phyloP scores from a whole-genome alignment of 35 echinoderm and acorn worm species.

The Chiridota heheva region DNA sequence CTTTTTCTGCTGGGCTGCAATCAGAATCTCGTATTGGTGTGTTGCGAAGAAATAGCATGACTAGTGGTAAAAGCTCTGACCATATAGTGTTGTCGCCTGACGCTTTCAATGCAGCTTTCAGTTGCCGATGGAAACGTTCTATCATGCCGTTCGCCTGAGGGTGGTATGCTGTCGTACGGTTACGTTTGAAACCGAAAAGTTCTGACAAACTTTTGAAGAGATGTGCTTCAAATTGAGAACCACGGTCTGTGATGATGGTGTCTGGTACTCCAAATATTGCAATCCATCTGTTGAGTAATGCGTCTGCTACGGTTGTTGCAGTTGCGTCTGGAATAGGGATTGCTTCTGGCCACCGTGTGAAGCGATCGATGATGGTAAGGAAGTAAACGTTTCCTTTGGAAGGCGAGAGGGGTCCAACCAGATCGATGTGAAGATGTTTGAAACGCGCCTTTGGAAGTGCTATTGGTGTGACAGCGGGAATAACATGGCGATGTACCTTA shows the following conservation, averaged over 20 bases:
- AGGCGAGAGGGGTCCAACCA: constrained; percentile 54
- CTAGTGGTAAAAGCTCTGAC: constrained; percentile 43
- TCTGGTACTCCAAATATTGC: constrained; percentile 38
- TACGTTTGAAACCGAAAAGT: constrained; percentile 14
- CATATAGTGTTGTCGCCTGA: not conserved
- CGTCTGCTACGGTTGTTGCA: constrained; percentile 34
- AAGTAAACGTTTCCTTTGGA: constrained; percentile 52
- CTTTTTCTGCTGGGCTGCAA: not conserved
- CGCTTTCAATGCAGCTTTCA: constrained; percentile 46
- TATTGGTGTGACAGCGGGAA: constrained; percentile 40
- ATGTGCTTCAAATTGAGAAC: constrained; percentile 33
- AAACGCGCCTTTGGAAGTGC: constrained; percentile 61
- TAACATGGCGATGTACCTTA: constrained; percentile 55
- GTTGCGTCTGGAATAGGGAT: constrained; percentile 31
- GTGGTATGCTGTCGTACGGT: constrained; percentile 41
- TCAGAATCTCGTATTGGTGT: constrained; percentile 1
- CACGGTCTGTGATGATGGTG: constrained; percentile 46
- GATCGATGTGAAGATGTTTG: constrained; percentile 51
- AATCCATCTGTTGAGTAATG: constrained; percentile 21
- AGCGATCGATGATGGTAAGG: constrained; percentile 65
- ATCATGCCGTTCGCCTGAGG: constrained; percentile 19
- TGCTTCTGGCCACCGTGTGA: constrained; percentile 68
- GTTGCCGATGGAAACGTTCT: constrained; percentile 51
- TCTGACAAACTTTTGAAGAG: constrained; percentile 34
- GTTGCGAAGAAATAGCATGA: constrained; percentile 35